A percentile compares a stretch with the other conserved stretches of the same genome.
Conservation (phyloP, 2,113 vertebrate genomes). For the Rattus rattus region DNA sequence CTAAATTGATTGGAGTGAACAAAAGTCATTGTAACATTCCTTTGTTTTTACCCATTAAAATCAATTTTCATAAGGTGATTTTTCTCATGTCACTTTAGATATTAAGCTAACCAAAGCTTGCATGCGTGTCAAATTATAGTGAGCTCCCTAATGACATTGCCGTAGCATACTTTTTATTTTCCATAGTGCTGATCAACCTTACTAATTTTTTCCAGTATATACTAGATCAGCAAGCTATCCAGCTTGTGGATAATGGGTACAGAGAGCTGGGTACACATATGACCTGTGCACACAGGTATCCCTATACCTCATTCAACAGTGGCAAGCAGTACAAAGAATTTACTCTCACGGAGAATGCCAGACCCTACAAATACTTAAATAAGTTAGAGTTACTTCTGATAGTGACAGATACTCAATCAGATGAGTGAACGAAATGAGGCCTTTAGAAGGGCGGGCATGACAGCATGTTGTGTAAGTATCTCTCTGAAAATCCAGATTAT, state of each 20-base stretch:
- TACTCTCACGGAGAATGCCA: background rate
- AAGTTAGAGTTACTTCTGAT: background rate
- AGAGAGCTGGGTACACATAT: background rate
- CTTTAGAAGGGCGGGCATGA: background rate
- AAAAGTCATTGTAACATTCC: background rate
- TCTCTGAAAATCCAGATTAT: background rate
- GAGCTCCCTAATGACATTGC: background rate
- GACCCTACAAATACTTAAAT: background rate
- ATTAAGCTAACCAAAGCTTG: background rate
- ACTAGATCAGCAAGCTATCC: background rate
- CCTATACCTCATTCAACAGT: too few species aligned
- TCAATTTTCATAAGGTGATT: conserved; percentile 9
- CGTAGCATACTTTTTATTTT: background rate
- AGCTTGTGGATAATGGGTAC: background rate
- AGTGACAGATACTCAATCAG: background rate
- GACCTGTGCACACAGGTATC: background rate
- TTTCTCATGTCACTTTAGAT: background rate
- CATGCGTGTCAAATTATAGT: background rate
- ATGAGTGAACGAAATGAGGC: background rate
- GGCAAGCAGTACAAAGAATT: background rate
- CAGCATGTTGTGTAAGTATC: background rate
- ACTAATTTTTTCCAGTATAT: background rate
- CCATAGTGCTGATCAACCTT: background rate
- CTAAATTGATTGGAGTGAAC: conserved; percentile 7
- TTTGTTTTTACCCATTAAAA: conserved; percentile 27